Percentiles rank a stretch among this genome's conserved stretches.
Evolutionary conservation across 2,888 invertebrate species (phyloP).

Genomic region (Eupithecia vulgata): DNA sequence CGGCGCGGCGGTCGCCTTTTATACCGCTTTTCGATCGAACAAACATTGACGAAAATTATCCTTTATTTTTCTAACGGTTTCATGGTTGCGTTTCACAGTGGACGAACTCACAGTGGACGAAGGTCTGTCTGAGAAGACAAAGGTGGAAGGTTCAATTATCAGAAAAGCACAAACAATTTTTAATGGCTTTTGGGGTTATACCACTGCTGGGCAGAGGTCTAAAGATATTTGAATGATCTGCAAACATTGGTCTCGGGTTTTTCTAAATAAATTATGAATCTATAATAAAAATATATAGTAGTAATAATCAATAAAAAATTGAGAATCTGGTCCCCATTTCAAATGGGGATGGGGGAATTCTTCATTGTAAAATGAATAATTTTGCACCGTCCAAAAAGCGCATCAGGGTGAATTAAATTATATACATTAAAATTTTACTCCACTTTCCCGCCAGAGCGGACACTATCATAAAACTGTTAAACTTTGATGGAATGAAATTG

Average conservation of each 20-base stretch:
- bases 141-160: not conserved
- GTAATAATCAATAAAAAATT: too few relatives aligned
- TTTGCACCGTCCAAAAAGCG: not conserved
- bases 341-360: too few relatives aligned
- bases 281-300: too few relatives aligned
- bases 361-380: not conserved
- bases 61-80: not conserved
- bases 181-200: too few relatives aligned
- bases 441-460: not conserved
- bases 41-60: not conserved
- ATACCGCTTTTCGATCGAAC: not conserved
- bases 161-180: too few relatives aligned
- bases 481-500: constrained; percentile 23
- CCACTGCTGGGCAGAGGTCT: not conserved
- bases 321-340: too few relatives aligned
- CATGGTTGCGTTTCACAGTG: not conserved
- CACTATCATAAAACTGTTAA: constrained; percentile 12
- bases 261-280: not conserved
- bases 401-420: not conserved
- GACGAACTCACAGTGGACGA: not conserved
- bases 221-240: not conserved
- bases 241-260: not conserved
- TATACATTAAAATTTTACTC: not conserved
- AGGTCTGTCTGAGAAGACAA: not conserved
- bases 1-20: not conserved